These are phyloP conservation scores for Petaurus breviceps DNA, from an alignment of 2,113 vertebrate genomes.

Conservation along the genomic window DNA sequence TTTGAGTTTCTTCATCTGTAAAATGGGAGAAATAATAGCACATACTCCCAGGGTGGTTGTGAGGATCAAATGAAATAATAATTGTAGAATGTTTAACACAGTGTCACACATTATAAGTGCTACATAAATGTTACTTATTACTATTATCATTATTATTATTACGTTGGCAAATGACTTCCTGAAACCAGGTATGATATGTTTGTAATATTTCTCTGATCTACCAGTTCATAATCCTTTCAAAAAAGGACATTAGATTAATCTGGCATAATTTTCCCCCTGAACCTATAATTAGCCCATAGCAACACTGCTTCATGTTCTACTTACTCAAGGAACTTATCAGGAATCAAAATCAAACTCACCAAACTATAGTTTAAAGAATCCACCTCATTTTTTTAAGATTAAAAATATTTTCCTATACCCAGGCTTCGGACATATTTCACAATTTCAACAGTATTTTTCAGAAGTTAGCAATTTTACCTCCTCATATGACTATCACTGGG, in stretches of 20 bases:
- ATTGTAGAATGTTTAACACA: not conserved
- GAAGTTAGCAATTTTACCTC: not conserved
- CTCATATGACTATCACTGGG: not conserved
- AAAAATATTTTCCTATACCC: not conserved
- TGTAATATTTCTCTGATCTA: not conserved
- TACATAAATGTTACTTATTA: not conserved
- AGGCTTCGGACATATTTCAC: not conserved
- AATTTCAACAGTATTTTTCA: not conserved
- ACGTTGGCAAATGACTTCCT: not conserved
- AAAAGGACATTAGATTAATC: not conserved
- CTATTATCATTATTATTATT: no score
- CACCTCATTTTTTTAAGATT: not conserved
- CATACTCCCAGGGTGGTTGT: not conserved
- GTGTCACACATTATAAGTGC: not conserved
- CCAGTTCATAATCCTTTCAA: not conserved
- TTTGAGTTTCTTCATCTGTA: not conserved
- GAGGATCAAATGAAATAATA: not conserved
- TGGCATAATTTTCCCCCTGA: not conserved
- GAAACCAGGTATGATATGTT: not conserved
- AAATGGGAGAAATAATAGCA: not conserved
- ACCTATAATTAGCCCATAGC: not conserved
- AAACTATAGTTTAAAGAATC: not conserved
- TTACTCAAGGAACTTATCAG: not conserved
- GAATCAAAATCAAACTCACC: not conserved
- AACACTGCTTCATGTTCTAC: not conserved